Evolutionary conservation across 2,888 invertebrate species (phyloP), one percentile per base, ranked within the genome.

Genomic region (Pyrgus malvae): DNA sequence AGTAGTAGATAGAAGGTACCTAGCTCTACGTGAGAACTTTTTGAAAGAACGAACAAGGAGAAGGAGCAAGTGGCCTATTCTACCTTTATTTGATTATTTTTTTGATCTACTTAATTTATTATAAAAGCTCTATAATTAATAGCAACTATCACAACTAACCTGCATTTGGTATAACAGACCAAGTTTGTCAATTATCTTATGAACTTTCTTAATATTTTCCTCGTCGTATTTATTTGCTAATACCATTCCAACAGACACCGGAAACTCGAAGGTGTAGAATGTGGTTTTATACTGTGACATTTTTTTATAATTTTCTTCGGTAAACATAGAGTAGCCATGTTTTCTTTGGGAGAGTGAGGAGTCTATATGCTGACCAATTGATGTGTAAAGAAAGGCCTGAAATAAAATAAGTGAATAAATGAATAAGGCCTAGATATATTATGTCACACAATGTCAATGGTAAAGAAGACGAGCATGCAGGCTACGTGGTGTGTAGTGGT

Each of bases 81-180:
- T n/a, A n/a, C n/a, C n/a, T n/a, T n/a, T n/a, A n/a, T n/a, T n/a
- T n/a, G n/a, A n/a, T n/a, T n/a, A n/a, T n/a, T n/a, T n/a, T n/a
- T n/a, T n/a, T n/a, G n/a, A n/a, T n/a, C n/a, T n/a, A n/a, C n/a
- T n/a, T n/a, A n/a, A n/a, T 21, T 3, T 21, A 6, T 21, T 21
- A 4, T 3, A 21, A 4, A 4, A 21, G 3, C 21, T 6, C 21
- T 21, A 21, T 21, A 6, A n/a, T n/a, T n/a, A n/a, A n/a, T n/a
- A n/a, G n/a, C n/a, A n/a, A n/a, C n/a, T 8, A 27, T 27, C 4
- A 27, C 9, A 4, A 41, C 40, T 12, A 23, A 45, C 96, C 91
- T 97, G 96, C 35, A 97, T 95, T 92, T 99, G 99, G 78, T 95
- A 98, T 63, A 97, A 94, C 63, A 95, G 94, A 12, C 99, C 99